phyloP scores from a whole-genome alignment of 2,888 invertebrate genomes.

The Ormyrus labotus region DNA sequence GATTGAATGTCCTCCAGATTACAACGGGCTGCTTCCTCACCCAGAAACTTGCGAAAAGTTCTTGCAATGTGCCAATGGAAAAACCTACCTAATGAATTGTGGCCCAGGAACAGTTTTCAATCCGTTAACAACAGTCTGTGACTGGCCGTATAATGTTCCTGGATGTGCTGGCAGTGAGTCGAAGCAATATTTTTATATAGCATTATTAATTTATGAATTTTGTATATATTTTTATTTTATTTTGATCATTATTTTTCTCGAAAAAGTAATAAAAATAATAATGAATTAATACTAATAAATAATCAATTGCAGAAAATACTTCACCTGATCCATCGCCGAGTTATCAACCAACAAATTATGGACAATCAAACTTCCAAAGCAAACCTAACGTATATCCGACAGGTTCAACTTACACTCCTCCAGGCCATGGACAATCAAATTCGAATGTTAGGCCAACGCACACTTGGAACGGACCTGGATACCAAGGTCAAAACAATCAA shows the following conservation, averaged over 20 bases:
- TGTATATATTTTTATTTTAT: background rate
- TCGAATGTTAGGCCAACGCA: no score
- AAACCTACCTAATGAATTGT: slow-evolving; percentile 73
- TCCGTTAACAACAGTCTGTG: slow-evolving; percentile 71
- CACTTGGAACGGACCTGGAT: slow-evolving; percentile 5
- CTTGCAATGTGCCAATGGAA: slow-evolving; percentile 73
- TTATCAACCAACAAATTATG: slow-evolving; percentile 13
- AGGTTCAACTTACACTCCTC: background rate
- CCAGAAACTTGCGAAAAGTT: slow-evolving; percentile 74
- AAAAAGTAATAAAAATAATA: background rate
- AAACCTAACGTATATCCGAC: background rate
- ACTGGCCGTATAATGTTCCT: slow-evolving; percentile 74
- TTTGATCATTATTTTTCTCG: background rate
- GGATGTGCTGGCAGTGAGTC: slow-evolving; percentile 62
- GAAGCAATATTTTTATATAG: background rate
- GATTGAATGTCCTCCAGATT: slow-evolving; percentile 62
- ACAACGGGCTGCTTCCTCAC: slow-evolving; percentile 73
- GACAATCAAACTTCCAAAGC: background rate
- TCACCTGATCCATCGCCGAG: background rate
- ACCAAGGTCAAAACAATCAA: slow-evolving; percentile 10
- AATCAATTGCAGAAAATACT: slow-evolving; percentile 18
- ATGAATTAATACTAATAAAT: background rate
- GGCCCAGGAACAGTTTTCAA: slow-evolving; percentile 76
- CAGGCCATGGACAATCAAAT: background rate
- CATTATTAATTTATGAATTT: background rate